Evolutionary conservation across 2,113 vertebrate genomes (phyloP), one percentile per base, ranked within the genome.

Genomic region (Stigmatopora nigra): DNA sequence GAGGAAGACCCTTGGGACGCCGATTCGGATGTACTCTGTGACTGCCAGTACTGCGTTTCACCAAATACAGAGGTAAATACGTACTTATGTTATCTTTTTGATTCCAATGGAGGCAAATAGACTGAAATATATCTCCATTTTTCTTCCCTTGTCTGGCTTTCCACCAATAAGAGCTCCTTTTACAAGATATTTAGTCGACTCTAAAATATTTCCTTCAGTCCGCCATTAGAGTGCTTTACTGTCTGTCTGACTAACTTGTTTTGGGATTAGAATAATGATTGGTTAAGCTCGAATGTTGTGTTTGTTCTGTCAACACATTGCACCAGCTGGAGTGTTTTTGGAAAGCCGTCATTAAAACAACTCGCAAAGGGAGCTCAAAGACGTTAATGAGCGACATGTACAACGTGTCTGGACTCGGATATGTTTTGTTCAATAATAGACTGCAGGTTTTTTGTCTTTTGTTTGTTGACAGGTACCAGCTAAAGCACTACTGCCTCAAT

Each of bases 11-110:
- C 76, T 63, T 81, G 80, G 19, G 90, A 90, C 0, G 79, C 89
- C 1, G 86, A 89, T 12, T 76, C 65, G 64, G n/a, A 19, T 7
- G 87, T 87, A 19, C 3, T 5, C 51, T 91, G 90, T 72, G 87
- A 90, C 51, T 91, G 90, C 76, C 84, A 90, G 52, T 80, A 88
- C 85, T 91, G 89, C 86, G 62, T 83, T 59, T 84, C 84, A 5
- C 78, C 86, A 15, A 22, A 19, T 58, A 82, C 87, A 25, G 81
- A 91, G 88, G 88, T 90, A 64, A 35, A 35, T 25, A 1, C 25
- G 25, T 31, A 25, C 8, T 12, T 1, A 14, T 22, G 20, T 58
- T 61, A 4, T 16, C 31, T 45, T 45, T 61, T n/a, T 12, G 20
- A n/a, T n/a, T 51, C n/a, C 41, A 67, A 63, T 66, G 7, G 8